Conservation (phyloP, 2,113 vertebrate species). For the Daboia siamensis region DNA sequence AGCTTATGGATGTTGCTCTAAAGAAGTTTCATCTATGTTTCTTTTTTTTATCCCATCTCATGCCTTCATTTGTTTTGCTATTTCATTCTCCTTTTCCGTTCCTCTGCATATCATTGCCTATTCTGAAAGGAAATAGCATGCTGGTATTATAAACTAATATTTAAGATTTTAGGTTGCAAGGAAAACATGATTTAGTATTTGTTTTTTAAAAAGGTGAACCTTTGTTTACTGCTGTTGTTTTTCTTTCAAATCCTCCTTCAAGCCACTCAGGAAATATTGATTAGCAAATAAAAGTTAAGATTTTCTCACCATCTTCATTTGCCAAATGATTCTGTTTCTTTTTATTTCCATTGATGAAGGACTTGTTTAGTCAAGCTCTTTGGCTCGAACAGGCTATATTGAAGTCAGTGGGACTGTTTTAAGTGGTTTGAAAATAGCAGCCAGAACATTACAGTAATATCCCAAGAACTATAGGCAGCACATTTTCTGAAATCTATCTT, state of each 20-base stretch:
- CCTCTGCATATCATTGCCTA: not conserved
- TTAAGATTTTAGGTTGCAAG: not conserved
- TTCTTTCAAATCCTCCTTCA: not conserved
- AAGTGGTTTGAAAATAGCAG: not conserved
- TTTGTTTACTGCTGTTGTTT: not conserved
- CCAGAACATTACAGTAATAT: not conserved
- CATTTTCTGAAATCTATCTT: not conserved
- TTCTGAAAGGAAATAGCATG: not conserved
- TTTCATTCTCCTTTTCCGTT: not conserved
- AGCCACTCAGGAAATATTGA: not conserved
- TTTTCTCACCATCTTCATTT: not conserved
- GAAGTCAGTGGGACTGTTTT: not conserved
- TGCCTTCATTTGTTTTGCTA: not conserved
- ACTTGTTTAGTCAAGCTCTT: not conserved
- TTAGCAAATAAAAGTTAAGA: not conserved
- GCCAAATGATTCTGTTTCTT: not conserved
- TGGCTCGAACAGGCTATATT: not conserved
- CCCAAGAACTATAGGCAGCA: not conserved
- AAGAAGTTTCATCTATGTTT: not conserved
- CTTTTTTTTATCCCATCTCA: not conserved
- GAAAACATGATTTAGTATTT: not conserved
- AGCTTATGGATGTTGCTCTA: not conserved
- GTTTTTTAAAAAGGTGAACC: not conserved
- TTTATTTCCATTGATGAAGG: not conserved
- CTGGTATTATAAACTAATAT: not conserved